Conservation (phyloP, 2,797 vertebrate species). For the Parambassis ranga region DNA sequence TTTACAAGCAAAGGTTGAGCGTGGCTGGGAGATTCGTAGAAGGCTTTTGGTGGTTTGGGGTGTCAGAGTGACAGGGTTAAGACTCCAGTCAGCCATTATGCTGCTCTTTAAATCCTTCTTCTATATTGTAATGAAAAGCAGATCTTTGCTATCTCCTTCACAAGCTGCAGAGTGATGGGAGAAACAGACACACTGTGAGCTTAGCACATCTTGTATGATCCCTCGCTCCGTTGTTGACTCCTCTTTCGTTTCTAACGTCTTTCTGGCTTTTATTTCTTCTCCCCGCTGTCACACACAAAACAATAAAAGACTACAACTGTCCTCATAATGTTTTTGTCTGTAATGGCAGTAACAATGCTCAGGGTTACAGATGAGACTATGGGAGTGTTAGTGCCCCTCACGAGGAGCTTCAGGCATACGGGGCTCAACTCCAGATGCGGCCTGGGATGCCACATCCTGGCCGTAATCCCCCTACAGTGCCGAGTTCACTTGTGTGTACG, state of each 20-base stretch:
- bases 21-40: conserved; percentile 39
- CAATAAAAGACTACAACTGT: conserved; percentile 42
- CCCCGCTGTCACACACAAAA: conserved; percentile 28
- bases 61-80: conserved; percentile 68
- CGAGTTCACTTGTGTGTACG: conserved; percentile 5
- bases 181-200: conserved; percentile 31
- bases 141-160: conserved; percentile 49
- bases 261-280: conserved; percentile 21
- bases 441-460: conserved; percentile 69
- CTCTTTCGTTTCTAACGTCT: conserved; percentile 12
- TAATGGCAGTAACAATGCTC: conserved; percentile 20
- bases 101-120: conserved; percentile 53
- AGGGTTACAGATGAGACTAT: conserved; percentile 25
- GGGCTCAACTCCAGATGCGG: conserved; percentile 68
- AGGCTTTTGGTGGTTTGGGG: conserved; percentile 48
- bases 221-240: conserved; percentile 6
- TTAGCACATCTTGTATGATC: conserved; percentile 21
- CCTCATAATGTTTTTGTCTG: conserved; percentile 31
- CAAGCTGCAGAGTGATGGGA: conserved; percentile 14
- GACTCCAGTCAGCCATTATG: conserved; percentile 62
- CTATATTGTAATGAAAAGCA: conserved; percentile 66
- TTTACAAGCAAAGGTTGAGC: conserved; percentile 51
- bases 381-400: conserved; percentile 25
- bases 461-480: conserved; percentile 53
- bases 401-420: conserved; percentile 39